A percentile compares a stretch with the other conserved stretches of the same genome.
Conservation (phyloP, 2,797 vertebrate species). For the Phyllotis vaccarum region DNA sequence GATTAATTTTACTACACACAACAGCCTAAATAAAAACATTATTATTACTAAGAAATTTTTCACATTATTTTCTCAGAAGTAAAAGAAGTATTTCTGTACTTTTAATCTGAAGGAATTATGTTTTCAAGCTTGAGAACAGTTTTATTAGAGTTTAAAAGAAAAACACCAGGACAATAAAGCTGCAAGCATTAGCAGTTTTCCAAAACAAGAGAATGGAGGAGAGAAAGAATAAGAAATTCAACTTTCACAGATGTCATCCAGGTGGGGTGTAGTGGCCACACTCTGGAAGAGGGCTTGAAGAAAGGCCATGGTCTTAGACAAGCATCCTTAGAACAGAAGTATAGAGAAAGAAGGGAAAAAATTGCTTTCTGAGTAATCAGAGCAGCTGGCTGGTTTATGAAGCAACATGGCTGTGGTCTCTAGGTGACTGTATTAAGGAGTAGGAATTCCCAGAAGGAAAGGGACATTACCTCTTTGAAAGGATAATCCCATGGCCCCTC, state of each 20-base stretch:
- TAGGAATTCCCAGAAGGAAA: neutral
- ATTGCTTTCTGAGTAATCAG: neutral
- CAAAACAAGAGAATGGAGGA: neutral
- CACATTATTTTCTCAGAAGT: neutral
- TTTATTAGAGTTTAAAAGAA: neutral
- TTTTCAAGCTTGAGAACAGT: neutral
- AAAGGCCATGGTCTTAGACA: neutral
- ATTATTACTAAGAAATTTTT: neutral
- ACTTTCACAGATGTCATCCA: neutral
- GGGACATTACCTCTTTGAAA: neutral
- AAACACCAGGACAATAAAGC: neutral
- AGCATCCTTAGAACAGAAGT: neutral
- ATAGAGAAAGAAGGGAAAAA: too few relatives aligned
- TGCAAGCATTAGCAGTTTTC: neutral
- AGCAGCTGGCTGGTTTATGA: too few relatives aligned
- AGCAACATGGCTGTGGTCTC: neutral
- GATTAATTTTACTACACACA: neutral
- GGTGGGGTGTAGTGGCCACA: neutral
- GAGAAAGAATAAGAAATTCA: neutral
- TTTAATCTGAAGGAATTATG: neutral
- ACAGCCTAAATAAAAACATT: neutral
- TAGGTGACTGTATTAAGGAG: neutral
- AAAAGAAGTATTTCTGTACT: neutral
- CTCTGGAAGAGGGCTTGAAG: neutral
- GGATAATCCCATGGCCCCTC: neutral